These are phyloP conservation scores for Stenopsyche tienmushanensis DNA, from an alignment of 1,140 invertebrate genomes.

Conservation along the genomic window DNA sequence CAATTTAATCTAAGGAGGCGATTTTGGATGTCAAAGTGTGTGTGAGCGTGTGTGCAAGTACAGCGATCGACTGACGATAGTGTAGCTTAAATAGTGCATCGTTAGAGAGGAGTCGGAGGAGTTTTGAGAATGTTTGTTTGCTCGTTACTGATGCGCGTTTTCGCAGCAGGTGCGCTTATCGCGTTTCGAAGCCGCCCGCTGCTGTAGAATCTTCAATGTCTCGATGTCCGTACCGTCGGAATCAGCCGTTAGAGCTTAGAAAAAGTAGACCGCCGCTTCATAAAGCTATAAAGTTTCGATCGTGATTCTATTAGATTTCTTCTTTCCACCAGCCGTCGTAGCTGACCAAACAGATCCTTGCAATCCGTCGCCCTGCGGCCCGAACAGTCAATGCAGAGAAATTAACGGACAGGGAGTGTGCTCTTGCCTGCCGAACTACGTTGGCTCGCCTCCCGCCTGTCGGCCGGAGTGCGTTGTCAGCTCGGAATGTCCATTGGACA, in stretches of 20 bases:
- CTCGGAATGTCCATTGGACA: conserved; percentile 48
- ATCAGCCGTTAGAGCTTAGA: too few species aligned
- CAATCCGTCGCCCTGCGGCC: conserved; percentile 59
- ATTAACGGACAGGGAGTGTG: conserved; percentile 52
- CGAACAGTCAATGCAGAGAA: conserved; percentile 61
- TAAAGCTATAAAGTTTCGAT: not conserved
- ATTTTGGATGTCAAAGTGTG: too few species aligned
- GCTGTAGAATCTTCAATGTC: too few species aligned
- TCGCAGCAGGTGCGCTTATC: not conserved
- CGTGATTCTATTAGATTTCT: conserved; percentile 7
- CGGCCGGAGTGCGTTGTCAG: conserved; percentile 51
- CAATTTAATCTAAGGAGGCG: too few species aligned
- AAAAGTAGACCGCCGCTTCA: too few species aligned
- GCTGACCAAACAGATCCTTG: conserved; percentile 56
- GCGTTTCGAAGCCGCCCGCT: too few species aligned
- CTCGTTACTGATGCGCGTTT: not conserved
- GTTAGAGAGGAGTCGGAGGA: too few species aligned
- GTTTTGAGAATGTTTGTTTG: not conserved
- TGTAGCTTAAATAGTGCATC: conserved; percentile 14
- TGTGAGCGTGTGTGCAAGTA: too few species aligned
- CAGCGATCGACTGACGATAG: conserved; percentile 30
- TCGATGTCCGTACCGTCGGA: too few species aligned
- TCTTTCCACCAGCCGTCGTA: conserved; percentile 30
- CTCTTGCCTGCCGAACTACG: conserved; percentile 56
- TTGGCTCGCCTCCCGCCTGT: conserved; percentile 58